Base-by-base conservation (phyloP, 2,888 invertebrate species). In the Eupithecia subfuscata region DNA sequence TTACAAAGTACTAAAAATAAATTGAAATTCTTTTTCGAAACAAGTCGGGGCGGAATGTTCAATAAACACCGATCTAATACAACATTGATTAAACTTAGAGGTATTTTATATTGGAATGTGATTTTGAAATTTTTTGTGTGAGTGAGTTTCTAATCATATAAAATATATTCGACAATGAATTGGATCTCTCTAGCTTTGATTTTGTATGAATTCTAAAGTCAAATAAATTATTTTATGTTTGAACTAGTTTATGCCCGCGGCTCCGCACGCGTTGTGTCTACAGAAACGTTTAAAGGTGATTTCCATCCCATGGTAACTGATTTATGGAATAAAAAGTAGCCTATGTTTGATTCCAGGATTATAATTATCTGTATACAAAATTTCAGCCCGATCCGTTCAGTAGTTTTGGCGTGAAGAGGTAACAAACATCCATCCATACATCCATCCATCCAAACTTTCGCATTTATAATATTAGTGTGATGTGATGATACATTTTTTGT, bases 21-120 rank as follows among this genome's bases (percentile, higher is more conserved):
- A 68, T 45, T 40, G 68, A 68, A 68, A 40, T 68, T 40, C 68
- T 68, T 67, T 68, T 68, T 40, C 12, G 40, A 68, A 68, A 43
- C 43, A 43, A 68, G 43, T 22, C 68, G 68, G 25, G 68, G 43
- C 16, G 43, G 68, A 68, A 68, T 68, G 14, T 68, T 43, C 68
- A 68, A 68, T 68, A 68, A 68, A 68, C 68, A 68, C 43, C 6
- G 68, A 68, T 68, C 43, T 68, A 45, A 45, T 25, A 45, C 43
- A 45, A 43, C 43, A 25, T 43, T 68, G 14, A 68, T 68, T 68
- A 45, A 68, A 45, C 14, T 45, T 45, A 45, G 14, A 68, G 68
- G 11, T 22, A 22, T 67, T 67, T n/a, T 67, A 34, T 43, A 68
- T 25, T 25, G 25, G 16, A 68, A 68, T 67, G 65, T 18, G n/a